Evolutionary conservation across 2,113 vertebrate species (phyloP).

Genomic region (Prionailurus bengalensis): DNA sequence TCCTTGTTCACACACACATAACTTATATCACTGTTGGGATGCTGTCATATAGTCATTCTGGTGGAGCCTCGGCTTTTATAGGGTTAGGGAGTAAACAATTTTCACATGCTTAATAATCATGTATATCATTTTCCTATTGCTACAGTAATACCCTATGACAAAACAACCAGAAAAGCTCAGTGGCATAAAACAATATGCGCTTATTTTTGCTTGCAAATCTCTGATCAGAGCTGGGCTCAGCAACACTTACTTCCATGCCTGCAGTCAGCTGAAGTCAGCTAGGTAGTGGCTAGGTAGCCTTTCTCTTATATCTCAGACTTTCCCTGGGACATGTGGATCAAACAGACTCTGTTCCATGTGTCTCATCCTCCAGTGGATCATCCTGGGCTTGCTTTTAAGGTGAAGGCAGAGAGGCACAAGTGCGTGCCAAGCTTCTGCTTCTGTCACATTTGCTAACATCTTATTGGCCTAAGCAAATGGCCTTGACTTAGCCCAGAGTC

Average conservation of each 20-base stretch:
- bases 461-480: not conserved
- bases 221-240: not conserved
- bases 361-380: not conserved
- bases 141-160: not conserved
- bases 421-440: not conserved
- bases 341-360: not conserved
- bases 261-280: not conserved
- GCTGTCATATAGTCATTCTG: not conserved
- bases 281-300: not conserved
- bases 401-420: not conserved
- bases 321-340: not conserved
- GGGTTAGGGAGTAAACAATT: conserved; percentile 11
- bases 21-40: not conserved
- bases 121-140: conserved; percentile 25
- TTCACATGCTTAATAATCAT: conserved; percentile 21
- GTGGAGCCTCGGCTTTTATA: not conserved
- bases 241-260: not conserved
- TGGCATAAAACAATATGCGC: not conserved
- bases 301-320: not conserved
- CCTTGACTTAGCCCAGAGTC: not conserved
- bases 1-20: not conserved
- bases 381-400: not conserved
- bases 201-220: conserved; percentile 42
- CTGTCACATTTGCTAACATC: not conserved
- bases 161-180: conserved; percentile 35